Conservation (phyloP, 2,888 invertebrate genomes). For the Cryptocheilus praepositus region DNA sequence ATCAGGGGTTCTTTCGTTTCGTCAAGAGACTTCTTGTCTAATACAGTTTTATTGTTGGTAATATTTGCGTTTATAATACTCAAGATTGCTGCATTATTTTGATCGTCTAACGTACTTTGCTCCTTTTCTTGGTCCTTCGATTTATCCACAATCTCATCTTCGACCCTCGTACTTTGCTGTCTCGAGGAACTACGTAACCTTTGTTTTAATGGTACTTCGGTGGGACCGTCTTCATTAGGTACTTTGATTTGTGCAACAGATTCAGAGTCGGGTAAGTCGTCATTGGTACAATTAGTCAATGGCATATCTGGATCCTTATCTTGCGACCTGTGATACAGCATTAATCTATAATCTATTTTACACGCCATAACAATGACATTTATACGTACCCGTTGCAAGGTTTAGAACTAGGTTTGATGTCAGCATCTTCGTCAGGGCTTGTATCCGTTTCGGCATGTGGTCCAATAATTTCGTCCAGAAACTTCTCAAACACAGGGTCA, state of each 20-base stretch:
- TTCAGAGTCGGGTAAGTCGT: constrained; percentile 21
- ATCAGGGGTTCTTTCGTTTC: constrained; percentile 15
- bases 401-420: constrained; percentile 35
- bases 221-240: constrained; percentile 21
- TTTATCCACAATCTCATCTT: constrained; percentile 46
- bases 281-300: constrained; percentile 1
- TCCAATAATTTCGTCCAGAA: constrained; percentile 74
- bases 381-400: constrained; percentile 12
- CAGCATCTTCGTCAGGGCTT: constrained; percentile 64
- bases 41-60: constrained; percentile 20
- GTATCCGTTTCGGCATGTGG: constrained; percentile 57
- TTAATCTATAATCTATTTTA: no score
- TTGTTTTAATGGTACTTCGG: constrained; percentile 65
- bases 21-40: constrained; percentile 25
- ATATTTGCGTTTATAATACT: constrained; percentile 70
- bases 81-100: constrained; percentile 70
- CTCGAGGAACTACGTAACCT: constrained; percentile 65
- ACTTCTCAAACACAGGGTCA: constrained; percentile 76
- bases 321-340: constrained; percentile 10
- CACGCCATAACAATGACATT: no score
- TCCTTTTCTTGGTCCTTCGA: constrained; percentile 49
- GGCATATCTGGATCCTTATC: constrained; percentile 28
- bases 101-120: constrained; percentile 62
- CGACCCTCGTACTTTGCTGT: constrained; percentile 53
- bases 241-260: constrained; percentile 26